Percentiles rank a stretch among this genome's conserved stretches.
Conservation (phyloP, 2,113 vertebrate species). For the Sisor rabdophorus region DNA sequence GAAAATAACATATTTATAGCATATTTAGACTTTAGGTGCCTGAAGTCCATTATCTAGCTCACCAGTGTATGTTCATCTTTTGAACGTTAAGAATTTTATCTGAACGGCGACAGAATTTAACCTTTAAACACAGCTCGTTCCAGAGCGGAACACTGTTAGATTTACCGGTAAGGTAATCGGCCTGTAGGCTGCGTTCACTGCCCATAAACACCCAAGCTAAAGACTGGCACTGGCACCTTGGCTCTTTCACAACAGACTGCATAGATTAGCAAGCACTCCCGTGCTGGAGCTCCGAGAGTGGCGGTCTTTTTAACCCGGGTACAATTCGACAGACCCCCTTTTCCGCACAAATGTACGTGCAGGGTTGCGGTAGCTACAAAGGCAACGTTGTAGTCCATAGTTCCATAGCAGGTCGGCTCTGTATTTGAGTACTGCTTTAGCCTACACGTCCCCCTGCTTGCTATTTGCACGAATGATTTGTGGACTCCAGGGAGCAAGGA, state of each 20-base stretch:
- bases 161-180: conserved; percentile 75
- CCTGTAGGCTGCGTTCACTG: conserved; percentile 43
- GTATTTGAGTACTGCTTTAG: conserved; percentile 46
- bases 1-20: conserved; percentile 34
- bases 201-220: conserved; percentile 38
- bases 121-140: conserved; percentile 19
- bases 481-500: conserved; percentile 61
- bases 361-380: neutral
- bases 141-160: conserved; percentile 65
- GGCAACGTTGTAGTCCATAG: conserved; percentile 18
- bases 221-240: conserved; percentile 46
- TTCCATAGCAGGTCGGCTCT: conserved; percentile 32
- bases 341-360: conserved; percentile 27
- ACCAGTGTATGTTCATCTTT: conserved; percentile 44
- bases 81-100: conserved; percentile 37
- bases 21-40: conserved; percentile 15
- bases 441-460: conserved; percentile 47
- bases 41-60: conserved; percentile 32
- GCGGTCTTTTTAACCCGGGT: conserved; percentile 19
- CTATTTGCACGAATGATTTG: conserved; percentile 66
- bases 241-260: conserved; percentile 13
- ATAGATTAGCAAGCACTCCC: neutral
- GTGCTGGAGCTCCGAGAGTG: conserved; percentile 13
- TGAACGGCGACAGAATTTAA: conserved; percentile 24
- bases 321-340: conserved; percentile 28